Conservation (phyloP, 2,888 invertebrate genomes). For the Microctonus brassicae region DNA sequence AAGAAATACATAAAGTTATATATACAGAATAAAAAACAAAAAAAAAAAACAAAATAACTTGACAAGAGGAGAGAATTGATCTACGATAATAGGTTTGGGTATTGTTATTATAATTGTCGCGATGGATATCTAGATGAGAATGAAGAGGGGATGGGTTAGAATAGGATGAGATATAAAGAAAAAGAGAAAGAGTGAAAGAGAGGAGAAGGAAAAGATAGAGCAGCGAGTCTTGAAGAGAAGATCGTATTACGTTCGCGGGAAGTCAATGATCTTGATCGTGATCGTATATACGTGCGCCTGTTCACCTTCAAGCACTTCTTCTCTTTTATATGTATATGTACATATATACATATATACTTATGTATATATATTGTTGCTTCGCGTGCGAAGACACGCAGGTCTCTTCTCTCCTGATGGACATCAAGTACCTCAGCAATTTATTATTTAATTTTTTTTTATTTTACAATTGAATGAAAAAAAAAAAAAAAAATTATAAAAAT, state of each 20-base stretch:
- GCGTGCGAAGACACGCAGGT: conserved; percentile 36
- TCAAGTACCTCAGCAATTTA: conserved; percentile 25
- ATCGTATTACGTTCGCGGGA: conserved; percentile 46
- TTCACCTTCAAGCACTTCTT: conserved; percentile 36
- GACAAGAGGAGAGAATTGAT: conserved; percentile 13
- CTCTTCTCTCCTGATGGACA: conserved; percentile 19
- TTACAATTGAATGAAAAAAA: conserved; percentile 7
- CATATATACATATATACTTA: not conserved
- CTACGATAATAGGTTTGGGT: conserved; percentile 1
- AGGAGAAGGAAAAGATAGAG: conserved; percentile 6
- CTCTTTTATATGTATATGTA: conserved; percentile 9
- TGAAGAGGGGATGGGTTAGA: not conserved
- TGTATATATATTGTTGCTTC: conserved; percentile 14
- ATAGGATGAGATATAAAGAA: not conserved
- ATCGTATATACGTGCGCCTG: conserved; percentile 34
- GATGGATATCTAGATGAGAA: conserved; percentile 20
- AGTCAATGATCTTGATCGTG: conserved; percentile 48
- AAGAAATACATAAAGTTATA: not conserved
- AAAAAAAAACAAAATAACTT: not conserved
- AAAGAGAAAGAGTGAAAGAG: not conserved
- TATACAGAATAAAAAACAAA: not conserved
- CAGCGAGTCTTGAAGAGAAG: conserved; percentile 15
- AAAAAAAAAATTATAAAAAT: no score
- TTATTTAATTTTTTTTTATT: conserved; percentile 1
- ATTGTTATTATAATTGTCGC: conserved; percentile 33